Evolutionary conservation across 2,888 invertebrate species (phyloP).

Genomic region (Dastarcus helophoroides): DNA sequence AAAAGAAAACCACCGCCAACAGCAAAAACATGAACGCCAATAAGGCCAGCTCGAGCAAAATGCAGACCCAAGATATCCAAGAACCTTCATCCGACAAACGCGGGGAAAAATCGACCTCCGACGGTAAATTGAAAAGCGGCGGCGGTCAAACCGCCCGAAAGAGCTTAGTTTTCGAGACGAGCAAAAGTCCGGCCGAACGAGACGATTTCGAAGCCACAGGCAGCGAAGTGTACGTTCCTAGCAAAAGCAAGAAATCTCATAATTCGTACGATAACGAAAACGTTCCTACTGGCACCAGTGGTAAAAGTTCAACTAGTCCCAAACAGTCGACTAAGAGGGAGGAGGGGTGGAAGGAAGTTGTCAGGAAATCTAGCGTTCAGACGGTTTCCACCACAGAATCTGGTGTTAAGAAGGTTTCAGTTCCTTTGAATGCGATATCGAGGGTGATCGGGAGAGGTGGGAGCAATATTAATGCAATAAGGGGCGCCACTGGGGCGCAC

Average conservation of each 20-base stretch:
- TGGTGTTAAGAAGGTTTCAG: slow-evolving; percentile 84
- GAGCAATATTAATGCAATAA: slow-evolving; percentile 95
- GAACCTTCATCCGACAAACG: slow-evolving; percentile 12
- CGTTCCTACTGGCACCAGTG: slow-evolving; percentile 2
- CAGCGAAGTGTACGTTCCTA: slow-evolving; percentile 46
- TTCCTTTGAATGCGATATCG: slow-evolving; percentile 89
- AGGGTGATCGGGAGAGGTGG: slow-evolving; percentile 96
- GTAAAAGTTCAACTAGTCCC: slow-evolving; percentile 46
- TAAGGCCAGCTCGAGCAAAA: slow-evolving; percentile 23
- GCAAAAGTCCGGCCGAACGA: slow-evolving; percentile 56
- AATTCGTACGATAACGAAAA: slow-evolving; percentile 14
- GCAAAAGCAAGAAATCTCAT: slow-evolving; percentile 33
- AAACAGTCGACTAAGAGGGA: slow-evolving; percentile 61
- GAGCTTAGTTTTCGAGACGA: slow-evolving; percentile 60
- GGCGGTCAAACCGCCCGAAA: slow-evolving; percentile 25
- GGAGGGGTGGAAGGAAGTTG: slow-evolving; percentile 97
- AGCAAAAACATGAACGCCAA: slow-evolving; percentile 13
- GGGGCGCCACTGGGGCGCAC: slow-evolving; percentile 92
- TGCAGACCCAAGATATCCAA: slow-evolving; percentile 11
- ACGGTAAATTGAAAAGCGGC: slow-evolving; percentile 13
- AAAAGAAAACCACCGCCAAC: slow-evolving; percentile 37
- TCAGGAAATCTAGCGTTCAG: slow-evolving; percentile 66
- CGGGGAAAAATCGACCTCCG: slow-evolving; percentile 14
- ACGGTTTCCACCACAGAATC: slow-evolving; percentile 30
- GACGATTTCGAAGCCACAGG: slow-evolving; percentile 65